Conservation (phyloP, 2,888 invertebrate genomes). For the Amblyjoppa proteus region DNA sequence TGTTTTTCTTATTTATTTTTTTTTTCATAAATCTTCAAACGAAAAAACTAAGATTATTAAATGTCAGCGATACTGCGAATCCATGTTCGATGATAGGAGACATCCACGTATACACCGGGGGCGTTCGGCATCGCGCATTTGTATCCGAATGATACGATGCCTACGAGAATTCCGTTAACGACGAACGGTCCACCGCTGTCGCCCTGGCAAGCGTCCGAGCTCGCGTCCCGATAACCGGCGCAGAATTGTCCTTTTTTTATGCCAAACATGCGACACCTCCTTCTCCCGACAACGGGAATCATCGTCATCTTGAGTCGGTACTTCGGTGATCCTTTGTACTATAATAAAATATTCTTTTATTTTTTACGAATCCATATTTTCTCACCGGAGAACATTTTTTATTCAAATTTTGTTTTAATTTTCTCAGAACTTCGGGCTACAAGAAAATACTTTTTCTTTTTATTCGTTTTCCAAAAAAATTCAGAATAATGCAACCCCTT, state of each 20-base stretch:
- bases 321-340: slow-evolving; percentile 21
- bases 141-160: slow-evolving; percentile 63
- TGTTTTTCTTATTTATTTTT: background rate
- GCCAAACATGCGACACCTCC: slow-evolving; percentile 17
- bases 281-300: slow-evolving; percentile 43
- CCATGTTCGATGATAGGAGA: slow-evolving; percentile 59
- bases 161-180: slow-evolving; percentile 50
- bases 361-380: background rate
- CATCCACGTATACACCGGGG: slow-evolving; percentile 65
- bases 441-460: background rate
- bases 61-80: slow-evolving; percentile 42
- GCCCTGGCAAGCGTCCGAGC: slow-evolving; percentile 64
- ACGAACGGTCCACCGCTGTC: slow-evolving; percentile 69
- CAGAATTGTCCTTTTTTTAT: slow-evolving; percentile 59
- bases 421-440: background rate
- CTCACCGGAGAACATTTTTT: background rate
- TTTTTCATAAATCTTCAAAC: background rate
- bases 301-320: slow-evolving; percentile 19
- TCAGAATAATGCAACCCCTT: no score
- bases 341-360: slow-evolving; percentile 10
- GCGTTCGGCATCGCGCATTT: slow-evolving; percentile 52
- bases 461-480: no score
- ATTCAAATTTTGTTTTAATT: background rate
- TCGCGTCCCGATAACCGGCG: slow-evolving; percentile 58
- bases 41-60: background rate